Evolutionary conservation across 1,140 invertebrate species (phyloP).

Genomic region (Caenorhabditis tropicalis): DNA sequence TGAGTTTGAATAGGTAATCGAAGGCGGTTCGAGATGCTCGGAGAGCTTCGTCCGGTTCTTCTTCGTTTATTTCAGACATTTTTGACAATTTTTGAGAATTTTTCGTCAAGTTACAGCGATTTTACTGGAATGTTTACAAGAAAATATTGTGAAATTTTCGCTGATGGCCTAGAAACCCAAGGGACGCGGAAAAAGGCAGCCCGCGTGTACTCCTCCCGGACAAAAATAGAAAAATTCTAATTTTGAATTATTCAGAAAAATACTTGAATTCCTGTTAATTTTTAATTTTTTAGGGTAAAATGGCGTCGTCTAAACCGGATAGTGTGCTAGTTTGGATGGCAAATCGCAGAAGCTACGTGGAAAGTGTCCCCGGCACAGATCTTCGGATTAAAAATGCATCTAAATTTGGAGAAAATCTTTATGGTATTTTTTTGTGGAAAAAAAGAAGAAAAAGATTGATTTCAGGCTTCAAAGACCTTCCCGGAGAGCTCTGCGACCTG

Average conservation of each 20-base stretch:
- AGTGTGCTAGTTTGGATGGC: background rate
- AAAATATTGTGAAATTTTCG: background rate
- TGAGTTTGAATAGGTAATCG: background rate
- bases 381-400: conserved; percentile 31
- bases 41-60: background rate
- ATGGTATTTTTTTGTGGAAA: too few species aligned
- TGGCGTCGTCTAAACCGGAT: background rate
- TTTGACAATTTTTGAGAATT: background rate
- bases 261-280: too few species aligned
- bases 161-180: background rate
- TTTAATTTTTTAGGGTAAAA: background rate
- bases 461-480: conserved; percentile 23
- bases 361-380: background rate
- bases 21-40: background rate
- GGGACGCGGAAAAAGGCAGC: background rate
- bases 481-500: background rate
- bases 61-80: background rate
- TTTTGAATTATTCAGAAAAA: background rate
- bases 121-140: background rate
- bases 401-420: conserved; percentile 41
- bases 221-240: background rate
- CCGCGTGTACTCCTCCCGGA: background rate
- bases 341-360: background rate
- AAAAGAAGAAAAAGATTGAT: too few species aligned
- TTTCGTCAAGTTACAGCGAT: background rate